A percentile compares a stretch with the other conserved stretches of the same genome.
Evolutionary conservation across 2,113 vertebrate genomes (phyloP).

Genomic region (Cnemophilus loriae): DNA sequence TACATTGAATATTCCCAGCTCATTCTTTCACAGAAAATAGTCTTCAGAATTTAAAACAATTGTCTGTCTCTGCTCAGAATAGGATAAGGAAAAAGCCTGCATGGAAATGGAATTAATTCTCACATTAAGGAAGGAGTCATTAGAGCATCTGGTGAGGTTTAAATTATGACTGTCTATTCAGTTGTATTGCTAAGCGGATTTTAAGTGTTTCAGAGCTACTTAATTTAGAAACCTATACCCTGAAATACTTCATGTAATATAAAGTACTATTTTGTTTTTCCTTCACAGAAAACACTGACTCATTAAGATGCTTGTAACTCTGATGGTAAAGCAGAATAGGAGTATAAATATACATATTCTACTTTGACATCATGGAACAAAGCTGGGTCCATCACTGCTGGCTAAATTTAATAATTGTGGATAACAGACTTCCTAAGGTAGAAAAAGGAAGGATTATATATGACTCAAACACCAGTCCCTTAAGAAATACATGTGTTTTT

Average conservation of each 20-base stretch:
- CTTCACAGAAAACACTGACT: background rate
- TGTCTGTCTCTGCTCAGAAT: background rate
- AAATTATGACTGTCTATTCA: background rate
- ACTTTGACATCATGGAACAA: background rate
- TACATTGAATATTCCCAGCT: background rate
- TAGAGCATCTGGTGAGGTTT: slow-evolving; percentile 49
- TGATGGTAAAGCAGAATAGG: background rate
- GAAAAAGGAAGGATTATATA: background rate
- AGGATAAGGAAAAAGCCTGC: slow-evolving; percentile 33
- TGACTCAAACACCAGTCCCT: background rate
- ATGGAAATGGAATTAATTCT: slow-evolving; percentile 47
- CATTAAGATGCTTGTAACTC: background rate
- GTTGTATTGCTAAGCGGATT: slow-evolving; percentile 25
- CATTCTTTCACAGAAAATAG: background rate
- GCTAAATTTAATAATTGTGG: background rate
- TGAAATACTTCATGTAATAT: background rate
- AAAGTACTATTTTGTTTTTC: background rate
- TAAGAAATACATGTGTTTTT: background rate
- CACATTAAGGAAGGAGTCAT: slow-evolving; percentile 40
- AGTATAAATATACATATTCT: background rate
- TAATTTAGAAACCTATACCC: background rate
- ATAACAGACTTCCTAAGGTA: background rate
- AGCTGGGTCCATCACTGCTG: background rate
- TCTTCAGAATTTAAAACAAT: slow-evolving; percentile 23
- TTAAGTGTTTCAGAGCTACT: slow-evolving; percentile 21